phyloP scores from a whole-genome alignment of 2,797 vertebrate genomes.

The Rhabdophis nuchalis region DNA sequence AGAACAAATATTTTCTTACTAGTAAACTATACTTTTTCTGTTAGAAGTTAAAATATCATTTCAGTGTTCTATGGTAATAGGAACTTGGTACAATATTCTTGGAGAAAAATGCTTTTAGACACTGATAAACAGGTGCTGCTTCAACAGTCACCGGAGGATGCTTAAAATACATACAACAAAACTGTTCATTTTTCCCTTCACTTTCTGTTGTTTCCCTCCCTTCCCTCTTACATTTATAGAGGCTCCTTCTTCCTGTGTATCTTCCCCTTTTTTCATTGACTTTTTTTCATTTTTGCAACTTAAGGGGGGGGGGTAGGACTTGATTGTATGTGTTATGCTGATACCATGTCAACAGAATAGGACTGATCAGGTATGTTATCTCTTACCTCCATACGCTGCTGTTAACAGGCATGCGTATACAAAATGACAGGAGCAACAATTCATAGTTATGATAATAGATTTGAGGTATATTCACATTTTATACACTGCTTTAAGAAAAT shows the following conservation, averaged over 20 bases:
- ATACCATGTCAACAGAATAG: not conserved
- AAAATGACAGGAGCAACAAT: not conserved
- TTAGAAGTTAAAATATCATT: not conserved
- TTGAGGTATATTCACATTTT: not conserved
- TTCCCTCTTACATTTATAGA: not conserved
- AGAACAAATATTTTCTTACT: not conserved
- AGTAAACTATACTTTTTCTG: not conserved
- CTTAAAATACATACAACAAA: not conserved
- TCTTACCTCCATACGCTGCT: not conserved
- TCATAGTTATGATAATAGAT: not conserved
- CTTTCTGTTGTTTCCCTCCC: not conserved
- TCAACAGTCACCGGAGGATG: not conserved
- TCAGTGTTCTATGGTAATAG: not conserved
- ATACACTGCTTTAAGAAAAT: not conserved
- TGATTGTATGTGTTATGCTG: not conserved
- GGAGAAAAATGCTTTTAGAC: not conserved
- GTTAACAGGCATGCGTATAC: not conserved
- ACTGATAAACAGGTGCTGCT: not conserved
- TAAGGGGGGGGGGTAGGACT: not conserved
- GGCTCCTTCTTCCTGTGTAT: not conserved
- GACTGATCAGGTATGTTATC: not conserved
- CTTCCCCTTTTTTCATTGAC: not conserved
- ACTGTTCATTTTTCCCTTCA: not conserved
- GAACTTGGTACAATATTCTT: not conserved
- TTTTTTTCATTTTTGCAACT: not conserved